Evolutionary conservation across 1,140 invertebrate species (phyloP).

Genomic region (Chelonus insularis): DNA sequence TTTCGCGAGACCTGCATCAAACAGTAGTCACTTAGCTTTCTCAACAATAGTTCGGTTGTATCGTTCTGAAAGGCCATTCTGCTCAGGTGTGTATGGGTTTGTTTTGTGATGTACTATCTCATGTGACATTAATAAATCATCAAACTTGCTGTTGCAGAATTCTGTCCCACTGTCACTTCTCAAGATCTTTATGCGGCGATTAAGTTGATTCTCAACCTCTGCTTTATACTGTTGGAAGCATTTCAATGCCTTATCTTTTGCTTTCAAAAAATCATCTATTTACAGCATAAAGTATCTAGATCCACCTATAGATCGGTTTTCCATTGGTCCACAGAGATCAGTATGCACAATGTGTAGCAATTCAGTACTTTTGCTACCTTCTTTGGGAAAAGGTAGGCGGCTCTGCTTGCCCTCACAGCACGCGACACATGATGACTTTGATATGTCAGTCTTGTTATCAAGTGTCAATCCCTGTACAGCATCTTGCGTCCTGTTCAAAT

Average conservation of each 20-base stretch:
- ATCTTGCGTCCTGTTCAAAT: neutral
- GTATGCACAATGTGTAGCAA: constrained; percentile 27
- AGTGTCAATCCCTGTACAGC: neutral
- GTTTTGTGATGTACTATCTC: constrained; percentile 49
- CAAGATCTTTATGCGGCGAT: constrained; percentile 39
- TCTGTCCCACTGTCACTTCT: constrained; percentile 51
- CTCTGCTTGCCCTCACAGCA: neutral
- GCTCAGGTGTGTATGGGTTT: constrained; percentile 48
- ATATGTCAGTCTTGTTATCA: neutral
- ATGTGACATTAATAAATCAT: constrained; percentile 29
- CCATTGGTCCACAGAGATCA: constrained; percentile 35
- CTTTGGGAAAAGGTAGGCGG: neutral
- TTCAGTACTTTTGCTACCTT: neutral
- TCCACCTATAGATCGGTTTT: constrained; percentile 26
- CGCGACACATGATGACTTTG: neutral
- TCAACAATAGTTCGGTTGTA: constrained; percentile 27
- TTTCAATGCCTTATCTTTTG: constrained; percentile 38
- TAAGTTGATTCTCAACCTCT: constrained; percentile 41
- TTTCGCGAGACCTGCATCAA: constrained; percentile 11
- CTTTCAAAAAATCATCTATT: constrained; percentile 47
- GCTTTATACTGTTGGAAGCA: constrained; percentile 40
- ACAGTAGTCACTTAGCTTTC: constrained; percentile 14
- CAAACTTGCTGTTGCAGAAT: constrained; percentile 40
- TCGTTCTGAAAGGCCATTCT: constrained; percentile 52
- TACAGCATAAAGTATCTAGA: constrained; percentile 38